phyloP scores from a whole-genome alignment of 2,113 vertebrate species.

The Hipposideros armiger region DNA sequence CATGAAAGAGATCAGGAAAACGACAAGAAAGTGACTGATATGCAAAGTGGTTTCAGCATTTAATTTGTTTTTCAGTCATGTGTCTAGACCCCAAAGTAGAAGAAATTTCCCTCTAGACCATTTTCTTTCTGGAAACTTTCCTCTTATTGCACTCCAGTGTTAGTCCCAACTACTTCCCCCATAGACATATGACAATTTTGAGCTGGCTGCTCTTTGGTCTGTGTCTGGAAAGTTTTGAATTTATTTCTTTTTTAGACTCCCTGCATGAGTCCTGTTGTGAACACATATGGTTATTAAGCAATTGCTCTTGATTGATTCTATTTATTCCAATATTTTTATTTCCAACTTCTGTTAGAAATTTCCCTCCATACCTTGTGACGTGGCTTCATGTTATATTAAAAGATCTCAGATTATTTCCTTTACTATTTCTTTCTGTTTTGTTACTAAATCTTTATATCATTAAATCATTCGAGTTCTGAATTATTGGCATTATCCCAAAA shows the following conservation, averaged over 20 bases:
- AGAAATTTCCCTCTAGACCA: neutral
- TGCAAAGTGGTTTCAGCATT: neutral
- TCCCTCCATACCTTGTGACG: neutral
- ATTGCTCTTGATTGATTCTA: slow-evolving; percentile 39
- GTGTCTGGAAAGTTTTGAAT: slow-evolving; percentile 28
- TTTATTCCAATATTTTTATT: slow-evolving; percentile 50
- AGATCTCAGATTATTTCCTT: slow-evolving; percentile 32
- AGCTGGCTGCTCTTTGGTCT: neutral
- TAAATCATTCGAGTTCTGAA: neutral
- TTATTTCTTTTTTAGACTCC: slow-evolving; percentile 36
- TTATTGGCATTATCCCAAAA: neutral
- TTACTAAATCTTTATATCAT: neutral
- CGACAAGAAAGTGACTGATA: neutral
- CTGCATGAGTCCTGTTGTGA: slow-evolving; percentile 30
- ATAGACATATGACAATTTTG: neutral
- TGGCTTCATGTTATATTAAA: slow-evolving; percentile 12
- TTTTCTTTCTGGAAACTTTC: slow-evolving; percentile 29
- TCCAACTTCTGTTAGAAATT: slow-evolving; percentile 42
- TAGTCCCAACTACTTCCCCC: neutral
- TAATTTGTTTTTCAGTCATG: neutral
- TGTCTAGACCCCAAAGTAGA: neutral
- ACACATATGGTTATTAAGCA: slow-evolving; percentile 58
- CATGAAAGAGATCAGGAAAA: neutral
- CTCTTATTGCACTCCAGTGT: neutral
- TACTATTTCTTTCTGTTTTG: neutral